phyloP scores from a whole-genome alignment of 2,113 vertebrate species.

The Recurvirostra avosetta region DNA sequence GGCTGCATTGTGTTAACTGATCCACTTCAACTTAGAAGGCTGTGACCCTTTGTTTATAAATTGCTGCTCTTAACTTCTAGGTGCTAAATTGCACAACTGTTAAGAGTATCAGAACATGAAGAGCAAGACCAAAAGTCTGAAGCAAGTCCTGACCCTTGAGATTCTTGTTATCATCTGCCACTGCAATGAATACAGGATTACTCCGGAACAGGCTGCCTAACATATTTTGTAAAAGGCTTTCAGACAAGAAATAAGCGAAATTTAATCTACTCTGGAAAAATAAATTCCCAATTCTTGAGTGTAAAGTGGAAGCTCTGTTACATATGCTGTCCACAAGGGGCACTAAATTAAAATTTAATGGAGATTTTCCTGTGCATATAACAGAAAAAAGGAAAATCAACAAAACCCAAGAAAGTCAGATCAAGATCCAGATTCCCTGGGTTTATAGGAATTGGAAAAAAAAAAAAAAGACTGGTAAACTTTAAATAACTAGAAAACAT shows the following conservation, averaged over 20 bases:
- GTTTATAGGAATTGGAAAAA: not conserved
- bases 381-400: not conserved
- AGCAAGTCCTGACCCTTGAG: not conserved
- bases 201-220: not conserved
- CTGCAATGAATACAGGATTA: not conserved
- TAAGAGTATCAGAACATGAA: not conserved
- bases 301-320: not conserved
- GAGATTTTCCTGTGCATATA: not conserved
- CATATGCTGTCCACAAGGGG: not conserved
- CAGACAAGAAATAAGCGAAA: not conserved
- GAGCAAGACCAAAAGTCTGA: not conserved
- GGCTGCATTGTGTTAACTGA: not conserved
- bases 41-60: not conserved
- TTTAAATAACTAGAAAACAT: not conserved
- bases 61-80: not conserved
- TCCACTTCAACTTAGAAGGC: not conserved
- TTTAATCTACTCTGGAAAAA: not conserved
- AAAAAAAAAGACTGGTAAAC: not conserved
- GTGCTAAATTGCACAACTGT: not conserved
- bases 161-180: not conserved
- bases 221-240: not conserved
- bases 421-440: not conserved
- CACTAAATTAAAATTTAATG: slow-evolving; percentile 5
- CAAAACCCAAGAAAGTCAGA: not conserved
- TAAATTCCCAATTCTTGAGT: not conserved